Percentiles rank a stretch among this genome's conserved stretches.
Conservation (phyloP, 1,140 invertebrate genomes). For the Drosophila pruinosa region DNA sequence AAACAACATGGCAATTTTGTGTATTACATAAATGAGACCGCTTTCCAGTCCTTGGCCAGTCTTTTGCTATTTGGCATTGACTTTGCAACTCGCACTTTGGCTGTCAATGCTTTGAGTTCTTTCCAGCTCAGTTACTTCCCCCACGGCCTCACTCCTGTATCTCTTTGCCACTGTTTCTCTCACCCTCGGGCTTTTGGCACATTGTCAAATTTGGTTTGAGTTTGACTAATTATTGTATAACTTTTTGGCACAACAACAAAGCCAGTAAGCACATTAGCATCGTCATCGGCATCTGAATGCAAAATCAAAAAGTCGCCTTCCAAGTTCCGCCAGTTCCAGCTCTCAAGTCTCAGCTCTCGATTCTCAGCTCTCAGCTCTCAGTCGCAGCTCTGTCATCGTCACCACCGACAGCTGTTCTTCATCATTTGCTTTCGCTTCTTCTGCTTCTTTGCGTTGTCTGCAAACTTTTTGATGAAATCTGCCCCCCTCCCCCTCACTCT, state of each 20-base stretch:
- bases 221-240: constrained; percentile 52
- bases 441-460: constrained; percentile 19
- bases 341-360: not conserved
- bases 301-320: constrained; percentile 26
- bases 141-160: not conserved
- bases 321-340: not conserved
- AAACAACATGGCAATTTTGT: not conserved
- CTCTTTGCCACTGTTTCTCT: not conserved
- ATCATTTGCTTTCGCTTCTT: constrained; percentile 3
- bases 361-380: not conserved
- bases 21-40: not conserved
- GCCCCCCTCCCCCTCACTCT: not conserved
- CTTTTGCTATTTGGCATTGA: not conserved
- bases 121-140: not conserved
- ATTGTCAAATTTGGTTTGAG: constrained; percentile 19
- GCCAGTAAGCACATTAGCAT: not conserved
- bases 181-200: not conserved
- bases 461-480: constrained; percentile 37
- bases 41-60: no score
- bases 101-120: not conserved
- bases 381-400: not conserved
- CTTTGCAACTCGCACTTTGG: not conserved
- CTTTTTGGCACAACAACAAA: constrained; percentile 41
- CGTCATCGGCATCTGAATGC: constrained; percentile 8
- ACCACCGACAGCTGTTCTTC: constrained; percentile 13